phyloP scores from a whole-genome alignment of 2,888 invertebrate genomes.

The Cephus spinipes region DNA sequence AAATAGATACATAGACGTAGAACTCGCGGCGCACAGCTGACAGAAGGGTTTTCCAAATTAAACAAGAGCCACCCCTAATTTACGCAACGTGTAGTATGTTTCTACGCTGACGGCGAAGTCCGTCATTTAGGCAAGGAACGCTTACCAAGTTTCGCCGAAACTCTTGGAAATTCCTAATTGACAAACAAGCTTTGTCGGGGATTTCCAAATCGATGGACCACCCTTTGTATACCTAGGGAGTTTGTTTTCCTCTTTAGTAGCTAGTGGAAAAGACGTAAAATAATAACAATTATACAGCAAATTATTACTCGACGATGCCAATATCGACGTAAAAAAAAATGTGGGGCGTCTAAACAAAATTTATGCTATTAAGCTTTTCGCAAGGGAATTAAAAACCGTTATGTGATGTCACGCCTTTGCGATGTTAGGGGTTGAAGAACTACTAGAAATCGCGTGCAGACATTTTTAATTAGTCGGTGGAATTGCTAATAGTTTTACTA shows the following conservation, averaged over 20 bases:
- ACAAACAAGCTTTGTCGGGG: background rate
- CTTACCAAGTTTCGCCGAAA: background rate
- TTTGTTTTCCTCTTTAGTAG: background rate
- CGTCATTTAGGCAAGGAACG: background rate
- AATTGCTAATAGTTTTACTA: slow-evolving; percentile 41
- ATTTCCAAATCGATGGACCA: background rate
- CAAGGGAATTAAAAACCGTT: background rate
- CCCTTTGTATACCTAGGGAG: background rate
- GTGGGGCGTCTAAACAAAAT: background rate
- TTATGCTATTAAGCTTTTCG: background rate
- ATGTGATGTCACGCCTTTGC: background rate
- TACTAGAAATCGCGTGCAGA: slow-evolving; percentile 45
- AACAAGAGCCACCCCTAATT: slow-evolving; percentile 56
- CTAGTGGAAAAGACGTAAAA: background rate
- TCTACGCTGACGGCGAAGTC: background rate
- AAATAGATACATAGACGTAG: background rate
- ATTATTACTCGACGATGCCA: no score
- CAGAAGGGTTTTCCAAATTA: slow-evolving; percentile 53
- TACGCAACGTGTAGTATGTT: slow-evolving; percentile 28
- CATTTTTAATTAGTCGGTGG: slow-evolving; percentile 48
- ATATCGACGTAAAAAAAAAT: background rate
- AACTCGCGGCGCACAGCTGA: slow-evolving; percentile 31
- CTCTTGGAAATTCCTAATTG: background rate
- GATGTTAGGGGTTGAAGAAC: background rate
- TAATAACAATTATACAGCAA: background rate